Conservation (phyloP, 2,888 invertebrate species). For the Baronia brevicornis region DNA sequence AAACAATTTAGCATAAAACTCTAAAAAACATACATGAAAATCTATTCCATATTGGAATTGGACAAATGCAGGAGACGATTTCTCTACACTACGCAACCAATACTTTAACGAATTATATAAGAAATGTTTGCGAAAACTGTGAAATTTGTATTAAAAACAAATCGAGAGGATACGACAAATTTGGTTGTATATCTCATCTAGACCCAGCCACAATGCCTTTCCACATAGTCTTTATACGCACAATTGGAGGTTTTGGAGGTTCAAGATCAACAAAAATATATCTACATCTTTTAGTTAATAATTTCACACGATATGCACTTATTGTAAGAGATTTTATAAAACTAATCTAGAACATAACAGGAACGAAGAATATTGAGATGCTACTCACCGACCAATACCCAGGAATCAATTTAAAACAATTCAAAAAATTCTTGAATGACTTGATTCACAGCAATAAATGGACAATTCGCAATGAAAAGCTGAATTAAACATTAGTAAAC, state of each 20-base stretch:
- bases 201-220: conserved; percentile 14
- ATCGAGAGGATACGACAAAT: conserved; percentile 9
- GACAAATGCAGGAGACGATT: conserved; percentile 14
- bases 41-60: conserved; percentile 14
- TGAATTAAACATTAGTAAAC: conserved; percentile 27
- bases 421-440: conserved; percentile 17
- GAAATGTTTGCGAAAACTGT: conserved; percentile 12
- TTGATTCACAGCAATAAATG: no score
- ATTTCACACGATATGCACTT: conserved; percentile 15
- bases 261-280: conserved; percentile 20
- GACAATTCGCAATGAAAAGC: conserved; percentile 18
- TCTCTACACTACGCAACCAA: conserved; percentile 10
- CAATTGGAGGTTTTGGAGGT: conserved; percentile 18
- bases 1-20: conserved; percentile 17
- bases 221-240: conserved; percentile 15
- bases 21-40: conserved; percentile 14
- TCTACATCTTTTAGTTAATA: conserved; percentile 16
- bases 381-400: conserved; percentile 24
- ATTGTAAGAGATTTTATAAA: conserved; percentile 19
- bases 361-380: conserved; percentile 11
- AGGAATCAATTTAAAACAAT: conserved; percentile 25
- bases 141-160: conserved; percentile 15
- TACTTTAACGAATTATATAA: conserved; percentile 15
- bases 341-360: conserved; percentile 10
- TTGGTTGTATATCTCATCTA: conserved; percentile 10